Evolutionary conservation across 30 jellyfish, hydroid and myxozoan genomes (phyloP).

Genomic region (Turritopsis rubra): DNA sequence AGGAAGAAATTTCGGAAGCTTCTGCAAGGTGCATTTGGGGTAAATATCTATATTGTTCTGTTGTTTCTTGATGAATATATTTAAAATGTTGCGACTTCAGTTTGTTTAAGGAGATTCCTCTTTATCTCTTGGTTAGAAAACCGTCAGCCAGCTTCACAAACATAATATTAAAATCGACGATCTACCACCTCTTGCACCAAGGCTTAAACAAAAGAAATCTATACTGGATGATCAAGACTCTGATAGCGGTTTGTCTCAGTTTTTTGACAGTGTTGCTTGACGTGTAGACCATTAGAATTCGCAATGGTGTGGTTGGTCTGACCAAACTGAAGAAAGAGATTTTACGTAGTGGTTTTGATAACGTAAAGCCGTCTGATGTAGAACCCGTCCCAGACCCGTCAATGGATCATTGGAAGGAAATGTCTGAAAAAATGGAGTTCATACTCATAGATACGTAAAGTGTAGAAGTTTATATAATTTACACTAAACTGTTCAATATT

Average conservation of each 20-base stretch:
- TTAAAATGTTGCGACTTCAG: no score
- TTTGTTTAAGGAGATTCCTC: neutral
- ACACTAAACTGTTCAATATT: no score
- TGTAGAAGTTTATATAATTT: no score
- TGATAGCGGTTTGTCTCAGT: constrained; percentile 7
- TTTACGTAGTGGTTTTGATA: neutral
- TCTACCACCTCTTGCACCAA: constrained; percentile 79
- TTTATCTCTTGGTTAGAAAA: constrained; percentile 30
- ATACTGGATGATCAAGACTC: neutral
- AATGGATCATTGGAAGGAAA: neutral
- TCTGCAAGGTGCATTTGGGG: constrained; percentile 61
- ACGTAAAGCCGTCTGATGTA: neutral
- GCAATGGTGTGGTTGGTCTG: neutral
- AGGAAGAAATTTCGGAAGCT: constrained; percentile 44
- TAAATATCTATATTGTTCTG: constrained; percentile 20
- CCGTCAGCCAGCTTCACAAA: constrained; percentile 56
- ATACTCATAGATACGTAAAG: no score
- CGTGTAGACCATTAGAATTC: neutral
- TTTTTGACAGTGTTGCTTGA: constrained; percentile 1
- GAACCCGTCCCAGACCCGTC: neutral
- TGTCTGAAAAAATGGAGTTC: neutral
- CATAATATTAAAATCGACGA: constrained; percentile 46
- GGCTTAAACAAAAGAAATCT: constrained; percentile 29
- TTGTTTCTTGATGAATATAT: no score
- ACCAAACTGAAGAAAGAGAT: neutral